A percentile compares a stretch with the other conserved stretches of the same genome.
Conservation (phyloP, 2,113 vertebrate species). For the Odobenus rosmarus region DNA sequence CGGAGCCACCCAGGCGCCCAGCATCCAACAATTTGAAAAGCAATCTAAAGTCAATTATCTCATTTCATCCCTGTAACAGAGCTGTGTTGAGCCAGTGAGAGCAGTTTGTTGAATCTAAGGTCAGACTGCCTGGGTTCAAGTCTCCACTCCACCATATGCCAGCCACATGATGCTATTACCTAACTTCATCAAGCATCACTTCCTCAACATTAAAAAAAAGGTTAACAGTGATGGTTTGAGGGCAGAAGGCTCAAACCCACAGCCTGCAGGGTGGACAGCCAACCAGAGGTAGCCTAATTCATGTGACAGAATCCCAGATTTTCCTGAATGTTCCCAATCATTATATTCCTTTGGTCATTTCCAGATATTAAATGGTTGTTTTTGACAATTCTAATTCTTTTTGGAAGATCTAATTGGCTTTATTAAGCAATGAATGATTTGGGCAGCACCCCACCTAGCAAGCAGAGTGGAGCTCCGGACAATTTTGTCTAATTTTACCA, state of each 20-base stretch:
- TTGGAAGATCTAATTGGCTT: neutral
- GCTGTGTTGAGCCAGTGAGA: neutral
- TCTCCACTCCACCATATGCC: neutral
- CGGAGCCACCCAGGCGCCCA: too few relatives aligned
- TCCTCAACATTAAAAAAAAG: neutral
- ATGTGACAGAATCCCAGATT: neutral
- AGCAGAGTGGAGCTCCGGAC: neutral
- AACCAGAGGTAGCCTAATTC: neutral
- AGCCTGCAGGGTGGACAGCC: neutral
- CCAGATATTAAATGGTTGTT: neutral
- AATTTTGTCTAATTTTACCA: neutral
- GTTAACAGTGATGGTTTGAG: neutral
- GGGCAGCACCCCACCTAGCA: neutral
- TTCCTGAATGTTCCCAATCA: neutral
- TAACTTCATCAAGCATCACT: neutral
- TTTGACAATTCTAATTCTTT: neutral
- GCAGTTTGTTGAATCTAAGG: neutral
- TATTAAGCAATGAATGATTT: neutral
- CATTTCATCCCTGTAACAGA: conserved; percentile 5
- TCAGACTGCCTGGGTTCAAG: neutral
- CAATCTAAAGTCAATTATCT: neutral
- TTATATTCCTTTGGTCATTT: neutral
- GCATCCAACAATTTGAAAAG: neutral
- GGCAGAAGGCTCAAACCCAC: neutral
- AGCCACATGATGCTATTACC: neutral